Percentiles rank a stretch among this genome's conserved stretches.
Evolutionary conservation across 1,140 invertebrate genomes (phyloP).

Genomic region (Magallana gigas): DNA sequence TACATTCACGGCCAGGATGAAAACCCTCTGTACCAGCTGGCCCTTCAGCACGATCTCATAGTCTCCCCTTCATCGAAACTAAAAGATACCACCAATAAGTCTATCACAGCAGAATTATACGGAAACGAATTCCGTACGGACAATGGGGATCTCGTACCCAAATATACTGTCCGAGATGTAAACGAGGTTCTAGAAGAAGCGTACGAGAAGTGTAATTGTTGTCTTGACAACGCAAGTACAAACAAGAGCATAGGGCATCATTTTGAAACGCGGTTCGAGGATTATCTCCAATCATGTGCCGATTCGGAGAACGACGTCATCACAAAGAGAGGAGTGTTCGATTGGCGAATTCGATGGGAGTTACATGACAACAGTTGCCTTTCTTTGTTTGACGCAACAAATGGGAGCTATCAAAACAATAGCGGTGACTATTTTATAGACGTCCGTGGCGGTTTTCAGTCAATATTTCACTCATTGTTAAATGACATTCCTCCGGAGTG

Average conservation of each 20-base stretch:
- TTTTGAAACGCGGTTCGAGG: constrained; percentile 24
- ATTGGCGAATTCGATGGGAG: constrained; percentile 40
- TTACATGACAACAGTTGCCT: constrained; percentile 38
- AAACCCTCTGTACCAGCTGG: constrained; percentile 34
- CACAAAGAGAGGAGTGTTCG: constrained; percentile 2
- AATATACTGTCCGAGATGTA: constrained; percentile 19
- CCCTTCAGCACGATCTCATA: not conserved
- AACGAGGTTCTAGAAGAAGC: constrained; percentile 32
- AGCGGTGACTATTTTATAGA: constrained; percentile 25
- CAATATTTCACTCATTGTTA: not conserved
- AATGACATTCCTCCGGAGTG: constrained; percentile 20
- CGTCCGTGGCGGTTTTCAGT: constrained; percentile 15
- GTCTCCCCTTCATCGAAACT: not conserved
- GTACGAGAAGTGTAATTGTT: not conserved
- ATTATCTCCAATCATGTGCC: constrained; percentile 11
- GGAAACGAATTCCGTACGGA: constrained; percentile 34
- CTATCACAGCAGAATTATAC: not conserved
- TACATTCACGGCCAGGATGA: constrained; percentile 28
- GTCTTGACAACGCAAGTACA: not conserved
- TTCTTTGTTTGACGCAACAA: constrained; percentile 37
- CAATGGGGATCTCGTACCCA: constrained; percentile 17
- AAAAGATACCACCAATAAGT: not conserved
- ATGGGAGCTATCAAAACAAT: constrained; percentile 2
- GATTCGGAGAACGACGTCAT: not conserved
- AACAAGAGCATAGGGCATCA: not conserved